phyloP scores from a whole-genome alignment of 2,113 vertebrate genomes.

The Cettia cetti region DNA sequence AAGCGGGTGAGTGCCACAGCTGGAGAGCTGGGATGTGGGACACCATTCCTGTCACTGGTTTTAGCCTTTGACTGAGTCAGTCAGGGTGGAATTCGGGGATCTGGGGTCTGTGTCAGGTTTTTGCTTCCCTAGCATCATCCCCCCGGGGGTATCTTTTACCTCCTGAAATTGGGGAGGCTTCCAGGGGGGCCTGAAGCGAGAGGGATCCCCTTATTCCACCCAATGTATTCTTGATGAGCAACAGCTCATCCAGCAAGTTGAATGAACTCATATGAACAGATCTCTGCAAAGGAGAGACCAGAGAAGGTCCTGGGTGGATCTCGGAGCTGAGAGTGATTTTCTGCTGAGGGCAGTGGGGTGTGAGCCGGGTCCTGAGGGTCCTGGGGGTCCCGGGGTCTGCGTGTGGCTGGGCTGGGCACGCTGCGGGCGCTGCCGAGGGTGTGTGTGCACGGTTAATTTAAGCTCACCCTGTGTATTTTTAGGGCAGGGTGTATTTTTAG shows the following conservation, averaged over 20 bases:
- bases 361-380: neutral
- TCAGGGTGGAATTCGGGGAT: fast-evolving
- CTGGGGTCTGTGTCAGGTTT: neutral
- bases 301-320: neutral
- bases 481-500: slow-evolving; percentile 58
- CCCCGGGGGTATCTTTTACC: fast-evolving
- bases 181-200: fast-evolving
- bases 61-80: neutral
- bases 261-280: fast-evolving
- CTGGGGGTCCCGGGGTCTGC: neutral
- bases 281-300: neutral
- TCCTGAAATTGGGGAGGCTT: neutral
- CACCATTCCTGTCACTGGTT: neutral
- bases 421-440: neutral
- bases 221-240: neutral
- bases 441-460: neutral
- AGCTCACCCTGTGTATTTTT: slow-evolving; percentile 39
- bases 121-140: fast-evolving
- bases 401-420: neutral
- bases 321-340: fast-evolving
- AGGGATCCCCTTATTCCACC: neutral
- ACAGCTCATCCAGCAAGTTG: neutral
- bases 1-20: neutral
- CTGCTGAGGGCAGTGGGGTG: neutral
- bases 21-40: fast-evolving